Evolutionary conservation across 2,113 vertebrate species (phyloP), one percentile per base, ranked within the genome.

Genomic region (Colius striatus): DNA sequence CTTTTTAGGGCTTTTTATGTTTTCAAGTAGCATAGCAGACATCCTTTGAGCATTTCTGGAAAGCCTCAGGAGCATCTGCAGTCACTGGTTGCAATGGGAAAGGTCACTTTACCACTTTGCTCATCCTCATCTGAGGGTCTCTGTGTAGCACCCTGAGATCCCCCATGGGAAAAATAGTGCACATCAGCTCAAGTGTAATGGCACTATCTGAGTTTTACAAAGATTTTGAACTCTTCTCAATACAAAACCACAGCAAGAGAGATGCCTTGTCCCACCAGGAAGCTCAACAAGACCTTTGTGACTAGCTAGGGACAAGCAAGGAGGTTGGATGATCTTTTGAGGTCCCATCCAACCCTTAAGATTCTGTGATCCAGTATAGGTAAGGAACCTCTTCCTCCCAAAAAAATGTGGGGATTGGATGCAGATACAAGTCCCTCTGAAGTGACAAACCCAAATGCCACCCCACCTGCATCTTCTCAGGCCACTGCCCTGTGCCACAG

Each of bases 261-360:
- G 78, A n/a, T 0, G 0, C 8, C 22, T 72, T 38, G 22, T 26
- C 29, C 36, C 50, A 11, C 19, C 0, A 2, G 22, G n/a, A 81
- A 70, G 21, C 16, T 55, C 4, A 1, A 16, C 16, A 36, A 60
- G 58, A 21, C 11, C 11, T 10, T 60, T 38, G 41, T n/a, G 38
- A 48, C 47, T 30, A 68, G 36, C 45, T 79, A 27, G 20, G 23
- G 36, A 62, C n/a, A 14, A 57, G 57, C 41, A 26, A n/a, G 43
- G 73, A 65, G 14, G 12, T 12, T 41, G 38, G 38, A 41, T 41
- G 38, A 41, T 41, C 38, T 41, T 41, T 41, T 12, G 12, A 41
- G 38, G 38, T 41, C 38, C 38, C 38, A 10, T 41, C 38, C 38
- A 41, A 41, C 38, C 38, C 38, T 41, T 41, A 41, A 41, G 38